Evolutionary conservation across 2,888 invertebrate genomes (phyloP).

Genomic region (Chymomyza procnemis): DNA sequence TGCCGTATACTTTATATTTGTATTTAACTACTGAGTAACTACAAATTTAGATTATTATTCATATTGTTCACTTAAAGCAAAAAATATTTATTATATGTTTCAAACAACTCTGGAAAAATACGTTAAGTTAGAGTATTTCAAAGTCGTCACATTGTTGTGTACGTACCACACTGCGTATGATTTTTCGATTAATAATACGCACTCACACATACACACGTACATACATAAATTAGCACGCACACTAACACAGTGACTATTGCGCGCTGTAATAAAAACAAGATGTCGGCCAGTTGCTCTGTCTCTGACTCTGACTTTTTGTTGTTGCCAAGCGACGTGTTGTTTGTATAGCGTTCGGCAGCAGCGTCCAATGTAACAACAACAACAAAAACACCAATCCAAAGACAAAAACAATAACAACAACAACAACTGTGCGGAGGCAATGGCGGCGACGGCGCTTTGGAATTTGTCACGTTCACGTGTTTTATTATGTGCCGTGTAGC

Average conservation of each 20-base stretch:
- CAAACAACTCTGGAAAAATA: no score
- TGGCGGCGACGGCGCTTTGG: constrained; percentile 54
- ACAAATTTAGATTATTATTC: no score
- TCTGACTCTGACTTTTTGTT: constrained; percentile 33
- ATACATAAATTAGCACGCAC: background rate
- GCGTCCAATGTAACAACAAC: constrained; percentile 30
- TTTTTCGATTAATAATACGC: constrained; percentile 59
- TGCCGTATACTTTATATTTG: no score
- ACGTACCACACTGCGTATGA: constrained; percentile 59
- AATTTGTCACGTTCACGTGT: constrained; percentile 76
- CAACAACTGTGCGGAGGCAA: constrained; percentile 29
- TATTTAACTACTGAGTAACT: no score
- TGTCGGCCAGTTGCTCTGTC: constrained; percentile 41
- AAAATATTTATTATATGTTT: no score
- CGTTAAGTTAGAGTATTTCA: background rate
- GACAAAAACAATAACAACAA: background rate
- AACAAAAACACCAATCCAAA: background rate
- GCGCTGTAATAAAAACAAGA: constrained; percentile 61
- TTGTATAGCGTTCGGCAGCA: constrained; percentile 32
- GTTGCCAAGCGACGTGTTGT: constrained; percentile 37
- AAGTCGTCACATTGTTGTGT: background rate
- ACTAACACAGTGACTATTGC: constrained; percentile 28
- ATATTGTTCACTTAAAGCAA: no score
- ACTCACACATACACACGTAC: background rate
- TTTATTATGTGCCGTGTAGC: constrained; percentile 49